Base-by-base conservation (phyloP, 1,140 invertebrate genomes). In the Wasmannia auropunctata region DNA sequence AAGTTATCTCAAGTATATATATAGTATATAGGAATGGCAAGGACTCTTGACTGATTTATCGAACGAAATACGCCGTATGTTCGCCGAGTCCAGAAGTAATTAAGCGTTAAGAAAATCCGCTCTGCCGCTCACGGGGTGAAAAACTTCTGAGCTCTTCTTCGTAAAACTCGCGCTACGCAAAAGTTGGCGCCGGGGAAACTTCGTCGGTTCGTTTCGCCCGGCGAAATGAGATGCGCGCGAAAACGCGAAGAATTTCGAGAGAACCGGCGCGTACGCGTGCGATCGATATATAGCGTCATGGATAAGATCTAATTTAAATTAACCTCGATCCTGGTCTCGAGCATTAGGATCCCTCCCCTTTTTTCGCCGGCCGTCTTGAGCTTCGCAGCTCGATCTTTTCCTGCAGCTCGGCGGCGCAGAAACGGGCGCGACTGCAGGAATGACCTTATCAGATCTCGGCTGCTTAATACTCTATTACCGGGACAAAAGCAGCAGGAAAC, bases 281-380 rank as follows among this genome's bases (percentile, higher is more conserved):
- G 89, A 90, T 90, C 89, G 31, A 90, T n/a, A n/a, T n/a, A n/a
- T 90, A 87, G 63, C 86, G 14, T 31, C n/a, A 28, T 56, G 80
- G 88, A 87, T 90, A 90, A 90, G 86, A 90, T 89, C 88, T 90
- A 76, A 89, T 90, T 90, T 89, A 89, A 87, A 90, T 89, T 86
- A 86, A 76, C 34, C 40, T 46, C 74, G 60, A 51, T 63, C 63
- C 56, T 43, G n/a, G 34, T 31, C 43, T 69, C 51, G 46, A 77
- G 79, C 22, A 40, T 70, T 86, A 22, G 19, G 0, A 3, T 19
- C 40, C 28, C 14, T 25, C 3, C 8, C 19, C 3, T 69, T 60
- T 72, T 67, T 25, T 16, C 49, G 10, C 40, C 49, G 28, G 16
- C 7, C 25, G 31, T 16, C 43, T 54, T 14, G 19, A 49, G n/a